Evolutionary conservation across 2,113 vertebrate genomes (phyloP).

Genomic region (Apodemus sylvaticus): DNA sequence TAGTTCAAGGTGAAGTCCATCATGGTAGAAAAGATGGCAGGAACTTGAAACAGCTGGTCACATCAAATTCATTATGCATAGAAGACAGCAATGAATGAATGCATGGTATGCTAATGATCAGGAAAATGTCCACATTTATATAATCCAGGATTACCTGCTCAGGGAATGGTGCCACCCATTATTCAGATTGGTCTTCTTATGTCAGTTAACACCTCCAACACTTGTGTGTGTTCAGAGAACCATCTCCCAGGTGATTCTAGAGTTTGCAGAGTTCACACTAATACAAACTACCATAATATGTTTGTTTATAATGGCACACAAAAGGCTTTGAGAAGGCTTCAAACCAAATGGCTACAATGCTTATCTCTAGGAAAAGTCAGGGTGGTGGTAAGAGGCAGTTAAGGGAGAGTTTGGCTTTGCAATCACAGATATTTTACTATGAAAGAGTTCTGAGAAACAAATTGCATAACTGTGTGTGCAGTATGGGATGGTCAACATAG

Average conservation of each 20-base stretch:
- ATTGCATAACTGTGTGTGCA: background rate
- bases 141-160: background rate
- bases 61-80: background rate
- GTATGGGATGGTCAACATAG: background rate
- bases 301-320: background rate
- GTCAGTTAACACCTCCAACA: background rate
- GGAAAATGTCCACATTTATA: background rate
- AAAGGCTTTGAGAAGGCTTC: background rate
- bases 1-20: background rate
- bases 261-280: background rate
- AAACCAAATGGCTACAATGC: background rate
- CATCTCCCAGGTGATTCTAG: background rate
- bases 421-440: background rate
- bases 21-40: background rate
- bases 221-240: background rate
- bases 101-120: background rate
- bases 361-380: background rate
- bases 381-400: background rate
- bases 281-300: background rate
- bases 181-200: background rate
- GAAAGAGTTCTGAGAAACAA: background rate
- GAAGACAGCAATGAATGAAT: background rate
- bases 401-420: background rate
- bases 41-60: too few species aligned
- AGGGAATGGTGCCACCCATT: background rate